phyloP scores from a whole-genome alignment of 1,140 invertebrate species.

The Batillaria attramentaria region DNA sequence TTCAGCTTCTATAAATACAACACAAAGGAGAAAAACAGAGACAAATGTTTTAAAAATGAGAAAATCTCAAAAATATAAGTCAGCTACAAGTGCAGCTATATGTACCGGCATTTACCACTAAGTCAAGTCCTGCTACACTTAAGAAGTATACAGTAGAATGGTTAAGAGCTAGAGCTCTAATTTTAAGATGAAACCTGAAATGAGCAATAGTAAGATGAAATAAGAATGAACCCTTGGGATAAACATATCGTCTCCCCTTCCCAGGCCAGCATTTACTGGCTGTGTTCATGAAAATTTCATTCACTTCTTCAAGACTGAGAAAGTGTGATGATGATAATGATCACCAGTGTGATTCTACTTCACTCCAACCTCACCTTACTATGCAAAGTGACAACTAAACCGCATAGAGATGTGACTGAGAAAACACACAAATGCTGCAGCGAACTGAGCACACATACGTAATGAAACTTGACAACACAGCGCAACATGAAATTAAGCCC shows the following conservation, averaged over 20 bases:
- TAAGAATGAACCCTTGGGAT: too few species aligned
- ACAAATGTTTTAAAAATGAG: not conserved
- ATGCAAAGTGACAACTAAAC: too few species aligned
- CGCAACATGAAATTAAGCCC: too few species aligned
- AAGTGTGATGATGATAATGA: too few species aligned
- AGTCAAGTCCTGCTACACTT: not conserved
- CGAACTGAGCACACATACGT: too few species aligned
- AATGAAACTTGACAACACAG: too few species aligned
- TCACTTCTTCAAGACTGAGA: too few species aligned
- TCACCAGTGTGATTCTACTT: too few species aligned
- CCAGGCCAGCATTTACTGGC: not conserved
- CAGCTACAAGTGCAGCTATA: not conserved
- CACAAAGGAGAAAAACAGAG: not conserved
- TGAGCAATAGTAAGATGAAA: too few species aligned
- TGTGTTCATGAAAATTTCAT: not conserved
- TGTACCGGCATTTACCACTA: not conserved
- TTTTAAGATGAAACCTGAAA: not conserved
- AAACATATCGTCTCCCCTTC: not conserved
- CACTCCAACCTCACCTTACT: too few species aligned
- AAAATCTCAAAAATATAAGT: not conserved
- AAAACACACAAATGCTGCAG: too few species aligned
- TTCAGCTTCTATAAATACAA: conserved; percentile 2
- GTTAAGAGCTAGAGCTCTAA: not conserved
- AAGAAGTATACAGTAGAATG: not conserved
- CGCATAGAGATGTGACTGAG: too few species aligned